These are phyloP conservation scores for Masnerella sp. DNA, from an alignment of 2,888 invertebrate genomes.

Conservation along the genomic window DNA sequence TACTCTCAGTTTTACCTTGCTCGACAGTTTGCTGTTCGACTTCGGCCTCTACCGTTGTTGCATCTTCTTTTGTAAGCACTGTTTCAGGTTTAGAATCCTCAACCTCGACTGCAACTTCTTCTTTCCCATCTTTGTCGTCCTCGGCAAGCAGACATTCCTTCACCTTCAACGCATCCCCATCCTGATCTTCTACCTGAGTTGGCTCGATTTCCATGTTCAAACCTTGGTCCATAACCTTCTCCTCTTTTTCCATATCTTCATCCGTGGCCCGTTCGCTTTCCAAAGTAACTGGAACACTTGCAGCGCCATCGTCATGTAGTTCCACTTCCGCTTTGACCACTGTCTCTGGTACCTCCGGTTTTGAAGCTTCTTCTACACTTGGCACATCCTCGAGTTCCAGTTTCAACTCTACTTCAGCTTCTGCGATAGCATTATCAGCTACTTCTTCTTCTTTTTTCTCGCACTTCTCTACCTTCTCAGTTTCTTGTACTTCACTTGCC, in stretches of 20 bases:
- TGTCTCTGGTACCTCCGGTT: neutral
- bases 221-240: slow-evolving; percentile 27
- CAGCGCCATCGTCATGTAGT: neutral
- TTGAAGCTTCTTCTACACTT: neutral
- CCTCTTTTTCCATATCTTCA: slow-evolving; percentile 41
- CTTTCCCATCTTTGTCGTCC: neutral
- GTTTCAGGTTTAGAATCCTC: neutral
- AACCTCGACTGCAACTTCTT: neutral
- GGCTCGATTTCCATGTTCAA: too few species aligned
- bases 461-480: neutral
- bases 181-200: slow-evolving; percentile 28
- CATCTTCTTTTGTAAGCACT: slow-evolving; percentile 20
- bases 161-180: slow-evolving; percentile 15
- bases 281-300: too few species aligned
- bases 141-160: too few species aligned
- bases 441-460: neutral
- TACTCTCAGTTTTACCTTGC: neutral
- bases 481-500: neutral
- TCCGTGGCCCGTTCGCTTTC: too few species aligned
- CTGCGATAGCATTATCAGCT: neutral
- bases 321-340: neutral
- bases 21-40: slow-evolving; percentile 1
- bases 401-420: neutral
- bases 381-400: neutral
- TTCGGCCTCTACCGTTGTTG: neutral